Evolutionary conservation across 2,888 invertebrate genomes (phyloP), one percentile per base, ranked within the genome.

Genomic region (Drosophila helvetica): DNA sequence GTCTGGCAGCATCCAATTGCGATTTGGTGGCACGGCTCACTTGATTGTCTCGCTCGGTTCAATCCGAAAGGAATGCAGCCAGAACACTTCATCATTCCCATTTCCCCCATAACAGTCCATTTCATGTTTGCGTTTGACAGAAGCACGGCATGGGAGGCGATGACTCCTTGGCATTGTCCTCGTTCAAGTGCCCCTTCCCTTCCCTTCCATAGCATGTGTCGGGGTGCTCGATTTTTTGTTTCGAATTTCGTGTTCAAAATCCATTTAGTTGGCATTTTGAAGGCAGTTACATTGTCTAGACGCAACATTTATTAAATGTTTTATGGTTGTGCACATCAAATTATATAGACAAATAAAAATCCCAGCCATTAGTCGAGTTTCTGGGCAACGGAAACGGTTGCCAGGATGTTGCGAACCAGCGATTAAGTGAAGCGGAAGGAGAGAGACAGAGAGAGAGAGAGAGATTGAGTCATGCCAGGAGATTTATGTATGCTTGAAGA

Each of bases 211-310:
- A 51, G 61, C 56, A 66, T 71, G 55, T 27, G 27, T 7, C 7
- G 50, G 60, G 60, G 15, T 46, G 15, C 22, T 30, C 33, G 45
- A 15, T 10, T 46, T 57, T 18, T 55, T 70, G 64, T 70, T 80
- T 86, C 78, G 81, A 83, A 83, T 74, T 38, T 79, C 86, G 81
- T 86, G 85, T 65, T 78, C 75, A 75, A 85, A 88, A 89, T 87
- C 85, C 88, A 89, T 88, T 88, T 81, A 86, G 85, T 85, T 89
- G 79, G 77, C 88, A 88, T 88, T 71, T 88, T 75, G 81, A 80
- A 81, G 88, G 85, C 89, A 85, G 88, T 88, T 88, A 83, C 78
- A 77, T 85, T 80, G 88, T 88, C 88, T 88, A 88, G 89, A 88
- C 88, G 81, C 80, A 87, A 69, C 86, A 80, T 86, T 86, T 86